Base-by-base conservation (phyloP, 2,797 vertebrate genomes). In the Steatocranus sp. region DNA sequence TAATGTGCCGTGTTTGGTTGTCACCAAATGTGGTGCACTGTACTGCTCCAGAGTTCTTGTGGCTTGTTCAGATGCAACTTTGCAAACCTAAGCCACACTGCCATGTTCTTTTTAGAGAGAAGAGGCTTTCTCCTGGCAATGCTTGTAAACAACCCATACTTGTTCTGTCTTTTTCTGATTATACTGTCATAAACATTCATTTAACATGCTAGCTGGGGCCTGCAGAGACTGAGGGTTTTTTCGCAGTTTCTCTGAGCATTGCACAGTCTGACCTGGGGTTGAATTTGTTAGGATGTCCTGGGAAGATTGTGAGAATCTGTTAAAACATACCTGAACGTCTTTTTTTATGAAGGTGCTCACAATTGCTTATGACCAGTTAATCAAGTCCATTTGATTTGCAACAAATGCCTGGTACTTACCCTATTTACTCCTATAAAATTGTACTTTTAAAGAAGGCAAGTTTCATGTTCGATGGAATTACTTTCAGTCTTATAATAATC, bases 161-260 rank as follows among this genome's bases (percentile, higher is more conserved):
- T 36, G 56, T 61, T 61, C 3, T n/a, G 32, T 36, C 56, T 34
- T 61, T 8, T 61, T 61, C 18, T 61, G 30, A 61, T 61, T 36
- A 34, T 61, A 61, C 56, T 36, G 11, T 34, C 56, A 36, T 61
- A 34, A 36, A 36, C 56, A 12, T 61, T 61, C 7, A 36, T 61
- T 36, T 61, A 61, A 61, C 32, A 61, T 61, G 30, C 56, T 12
- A 1, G 6, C 6, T 36, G 32, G 18, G 11, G 2, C 32, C 56
- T 61, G 56, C 20, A 63, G 32, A 63, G n/a, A 20, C 32, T 36
- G 58, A 36, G 10, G 5, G 0, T 0, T 58, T 32, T 20, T 20
- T 63, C 4, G 1, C 58, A 38, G 32, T 23, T 63, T 63, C n/a
- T 20, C 11, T 38, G 58, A 23, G 58, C 34, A 38, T 20, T 63